Conservation (phyloP, 2,113 vertebrate species). For the Progne subis region DNA sequence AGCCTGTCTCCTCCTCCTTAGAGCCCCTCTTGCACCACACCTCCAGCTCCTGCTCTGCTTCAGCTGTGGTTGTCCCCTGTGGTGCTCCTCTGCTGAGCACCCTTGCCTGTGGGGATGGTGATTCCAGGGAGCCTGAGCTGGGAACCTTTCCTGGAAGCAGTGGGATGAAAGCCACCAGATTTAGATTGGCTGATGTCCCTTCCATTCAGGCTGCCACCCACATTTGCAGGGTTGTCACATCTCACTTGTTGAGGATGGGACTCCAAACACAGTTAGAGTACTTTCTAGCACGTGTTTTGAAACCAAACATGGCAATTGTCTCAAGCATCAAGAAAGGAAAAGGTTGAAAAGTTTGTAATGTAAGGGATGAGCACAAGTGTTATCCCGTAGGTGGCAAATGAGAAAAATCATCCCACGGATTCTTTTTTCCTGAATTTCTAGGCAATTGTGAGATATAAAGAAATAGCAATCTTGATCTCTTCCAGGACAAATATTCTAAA, state of each 20-base stretch:
- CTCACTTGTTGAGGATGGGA: neutral
- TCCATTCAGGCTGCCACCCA: neutral
- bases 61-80: neutral
- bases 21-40: neutral
- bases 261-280: neutral
- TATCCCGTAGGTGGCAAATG: neutral
- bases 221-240: accelerated
- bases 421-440: neutral
- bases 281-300: neutral
- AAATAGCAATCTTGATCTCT: neutral
- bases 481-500: neutral
- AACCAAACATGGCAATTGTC: neutral
- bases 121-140: neutral
- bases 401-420: neutral
- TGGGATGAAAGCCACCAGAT: neutral
- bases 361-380: neutral
- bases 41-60: neutral
- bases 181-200: neutral
- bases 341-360: neutral
- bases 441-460: neutral
- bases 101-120: neutral
- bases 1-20: neutral
- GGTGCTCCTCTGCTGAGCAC: neutral
- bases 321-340: neutral
- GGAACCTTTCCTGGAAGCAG: neutral